phyloP scores from a whole-genome alignment of 2,888 invertebrate species.

The Amiota communis region DNA sequence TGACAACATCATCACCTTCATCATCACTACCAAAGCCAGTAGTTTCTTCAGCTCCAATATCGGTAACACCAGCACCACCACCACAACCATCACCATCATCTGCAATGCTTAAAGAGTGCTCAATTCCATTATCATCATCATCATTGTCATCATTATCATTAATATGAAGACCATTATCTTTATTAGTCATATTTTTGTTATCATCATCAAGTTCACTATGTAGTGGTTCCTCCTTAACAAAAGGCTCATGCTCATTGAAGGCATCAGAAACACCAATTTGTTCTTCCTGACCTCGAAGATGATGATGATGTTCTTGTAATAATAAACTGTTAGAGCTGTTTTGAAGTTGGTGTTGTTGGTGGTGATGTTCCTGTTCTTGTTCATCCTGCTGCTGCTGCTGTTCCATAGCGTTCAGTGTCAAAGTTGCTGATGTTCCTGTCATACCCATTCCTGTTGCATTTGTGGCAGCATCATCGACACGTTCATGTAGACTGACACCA shows the following conservation, averaged over 20 bases:
- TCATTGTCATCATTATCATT: too few relatives aligned
- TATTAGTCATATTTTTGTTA: constrained; percentile 29
- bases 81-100: constrained; percentile 36
- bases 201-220: constrained; percentile 60
- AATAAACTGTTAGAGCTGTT: constrained; percentile 22
- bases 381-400: constrained; percentile 42
- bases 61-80: constrained; percentile 34
- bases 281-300: too few relatives aligned
- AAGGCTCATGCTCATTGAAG: constrained; percentile 31
- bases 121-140: too few relatives aligned
- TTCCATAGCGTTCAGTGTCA: too few relatives aligned
- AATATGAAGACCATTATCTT: constrained; percentile 23
- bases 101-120: constrained; percentile 28
- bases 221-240: constrained; percentile 57
- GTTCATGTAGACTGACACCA: constrained; percentile 70
- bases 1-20: constrained; percentile 54
- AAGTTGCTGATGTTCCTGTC: constrained; percentile 17
- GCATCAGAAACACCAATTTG: too few relatives aligned
- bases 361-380: constrained; percentile 36
- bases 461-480: constrained; percentile 59
- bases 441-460: background rate
- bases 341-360: constrained; percentile 37
- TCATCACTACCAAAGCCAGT: constrained; percentile 45
- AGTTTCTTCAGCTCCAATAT: constrained; percentile 63
- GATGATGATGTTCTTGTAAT: constrained; percentile 33